Evolutionary conservation across 2,797 vertebrate genomes (phyloP).

Genomic region (Esox masquinongy): DNA sequence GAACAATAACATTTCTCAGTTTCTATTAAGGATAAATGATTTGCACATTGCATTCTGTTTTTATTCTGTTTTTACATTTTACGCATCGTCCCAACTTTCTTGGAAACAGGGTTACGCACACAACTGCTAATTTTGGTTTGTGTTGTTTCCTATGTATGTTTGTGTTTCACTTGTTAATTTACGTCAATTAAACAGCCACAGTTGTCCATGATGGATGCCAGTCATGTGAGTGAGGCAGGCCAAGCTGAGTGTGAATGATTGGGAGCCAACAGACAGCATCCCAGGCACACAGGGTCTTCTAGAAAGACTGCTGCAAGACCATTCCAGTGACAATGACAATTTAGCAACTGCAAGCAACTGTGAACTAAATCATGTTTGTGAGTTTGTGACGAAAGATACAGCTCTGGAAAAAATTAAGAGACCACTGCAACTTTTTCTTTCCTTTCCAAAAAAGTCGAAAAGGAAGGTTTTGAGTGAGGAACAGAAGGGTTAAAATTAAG

Average conservation of each 20-base stretch:
- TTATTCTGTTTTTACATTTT: no score
- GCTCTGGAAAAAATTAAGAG: no score
- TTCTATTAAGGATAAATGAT: no score
- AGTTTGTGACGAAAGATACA: no score
- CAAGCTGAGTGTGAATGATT: constrained; percentile 22
- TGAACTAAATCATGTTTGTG: no score
- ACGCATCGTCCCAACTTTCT: no score
- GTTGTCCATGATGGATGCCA: constrained; percentile 19
- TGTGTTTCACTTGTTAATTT: constrained; percentile 35
- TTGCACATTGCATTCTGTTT: no score
- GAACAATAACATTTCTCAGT: no score
- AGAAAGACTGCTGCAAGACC: background rate
- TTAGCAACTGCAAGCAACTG: background rate
- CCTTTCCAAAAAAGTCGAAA: no score
- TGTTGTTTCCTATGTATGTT: constrained; percentile 11
- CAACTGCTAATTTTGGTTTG: constrained; percentile 17
- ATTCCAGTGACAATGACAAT: background rate
- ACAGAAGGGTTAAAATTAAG: no score
- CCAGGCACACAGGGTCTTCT: background rate
- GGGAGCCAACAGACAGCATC: constrained; percentile 4
- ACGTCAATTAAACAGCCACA: constrained; percentile 31
- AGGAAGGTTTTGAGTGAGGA: no score
- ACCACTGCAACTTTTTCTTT: no score
- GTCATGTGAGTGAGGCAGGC: background rate
- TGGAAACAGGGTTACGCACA: background rate